phyloP scores from a whole-genome alignment of 2,113 vertebrate species.

The Rhagologus leucostigma region DNA sequence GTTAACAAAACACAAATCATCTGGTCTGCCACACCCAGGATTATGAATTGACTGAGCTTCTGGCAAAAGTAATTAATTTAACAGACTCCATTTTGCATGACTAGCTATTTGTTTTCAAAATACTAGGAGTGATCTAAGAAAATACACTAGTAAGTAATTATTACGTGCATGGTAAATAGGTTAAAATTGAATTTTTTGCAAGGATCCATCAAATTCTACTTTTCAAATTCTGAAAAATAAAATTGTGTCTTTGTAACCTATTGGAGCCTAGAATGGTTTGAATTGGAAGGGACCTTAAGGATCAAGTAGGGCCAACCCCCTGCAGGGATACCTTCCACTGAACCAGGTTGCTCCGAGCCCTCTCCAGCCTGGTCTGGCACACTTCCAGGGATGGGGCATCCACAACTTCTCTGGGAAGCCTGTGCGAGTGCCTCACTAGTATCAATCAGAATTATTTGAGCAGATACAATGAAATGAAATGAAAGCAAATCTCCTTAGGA shows the following conservation, averaged over 20 bases:
- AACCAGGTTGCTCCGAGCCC: not conserved
- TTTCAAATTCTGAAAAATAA: not conserved
- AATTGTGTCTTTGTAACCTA: not conserved
- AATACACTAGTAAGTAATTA: not conserved
- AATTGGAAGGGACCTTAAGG: not conserved
- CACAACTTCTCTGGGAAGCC: not conserved
- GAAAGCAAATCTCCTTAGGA: not conserved
- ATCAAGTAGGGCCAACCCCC: not conserved
- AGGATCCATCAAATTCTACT: not conserved
- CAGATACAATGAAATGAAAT: not conserved
- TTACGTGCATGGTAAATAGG: not conserved
- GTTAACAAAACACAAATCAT: not conserved
- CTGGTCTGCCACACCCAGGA: not conserved
- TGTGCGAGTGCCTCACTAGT: not conserved
- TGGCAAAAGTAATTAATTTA: constrained; percentile 6
- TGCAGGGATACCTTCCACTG: not conserved
- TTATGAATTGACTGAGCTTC: constrained; percentile 12
- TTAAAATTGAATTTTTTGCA: not conserved
- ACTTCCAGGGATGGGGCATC: not conserved
- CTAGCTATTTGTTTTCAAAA: not conserved
- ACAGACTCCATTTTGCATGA: constrained; percentile 23
- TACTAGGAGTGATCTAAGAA: not conserved
- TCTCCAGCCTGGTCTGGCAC: not conserved
- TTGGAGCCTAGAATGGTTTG: not conserved
- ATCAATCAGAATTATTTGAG: not conserved